Evolutionary conservation across 2,113 vertebrate species (phyloP), one percentile per base, ranked within the genome.

Genomic region (Patagioenas fasciata): DNA sequence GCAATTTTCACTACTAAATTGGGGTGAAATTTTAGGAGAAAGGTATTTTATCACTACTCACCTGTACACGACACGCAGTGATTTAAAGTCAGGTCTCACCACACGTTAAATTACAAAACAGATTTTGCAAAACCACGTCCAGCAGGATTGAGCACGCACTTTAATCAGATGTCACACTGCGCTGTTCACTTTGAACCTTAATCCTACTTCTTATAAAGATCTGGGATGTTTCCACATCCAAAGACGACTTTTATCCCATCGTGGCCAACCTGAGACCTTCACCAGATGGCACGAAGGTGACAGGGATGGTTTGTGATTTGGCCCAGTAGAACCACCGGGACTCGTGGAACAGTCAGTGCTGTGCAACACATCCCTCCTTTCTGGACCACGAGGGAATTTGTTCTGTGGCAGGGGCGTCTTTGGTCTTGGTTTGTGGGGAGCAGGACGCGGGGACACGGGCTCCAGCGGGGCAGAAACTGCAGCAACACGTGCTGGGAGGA

Each of bases 351-450:
- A 85, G 81, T 38, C 42, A 62, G 42, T 1, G 2, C n/a, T 58
- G 29, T 25, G 47, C 16, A 50, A 19, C 1, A 2, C 12, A 19
- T 7, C 17, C 65, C 47, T 15, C 71, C 34, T 34, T 40, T 23
- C 67, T 2, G 2, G 32, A 29, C 32, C 34, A 79, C 0, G 0
- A 7, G 34, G n/a, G 32, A 67, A n/a, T 10, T 10, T 56, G 9
- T 25, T 80, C 20, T 40, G 58, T 11, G 9, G 71, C 40, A 82
- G 24, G 6, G 70, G 48, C 3, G 4, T 9, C 38, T 85, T 23
- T 57, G 15, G 31, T 24, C 60, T 72, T 42, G 29, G n/a, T 58
- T 67, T 80, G 25, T 38, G 15, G 0, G 1, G 36, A 25, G 21
- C 32, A 72, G 28, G 25, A 53, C 17, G 13, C 31, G 5, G 25